Percentiles rank a stretch among this genome's conserved stretches.
Evolutionary conservation across 1,140 invertebrate species (phyloP).

Genomic region (Cyrtorhinus lividipennis): DNA sequence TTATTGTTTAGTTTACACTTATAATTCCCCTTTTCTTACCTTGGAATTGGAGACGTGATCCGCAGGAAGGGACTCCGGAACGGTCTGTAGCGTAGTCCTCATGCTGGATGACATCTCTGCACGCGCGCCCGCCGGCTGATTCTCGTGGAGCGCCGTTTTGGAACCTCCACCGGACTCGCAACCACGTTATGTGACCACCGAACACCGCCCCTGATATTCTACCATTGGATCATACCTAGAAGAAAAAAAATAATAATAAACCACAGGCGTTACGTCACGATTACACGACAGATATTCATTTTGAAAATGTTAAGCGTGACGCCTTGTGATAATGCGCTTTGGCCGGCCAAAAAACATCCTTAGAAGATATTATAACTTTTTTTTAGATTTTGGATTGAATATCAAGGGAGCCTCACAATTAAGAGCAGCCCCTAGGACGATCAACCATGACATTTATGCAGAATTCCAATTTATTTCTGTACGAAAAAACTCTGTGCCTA

Average conservation of each 20-base stretch:
- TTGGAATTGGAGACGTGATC: constrained; percentile 60
- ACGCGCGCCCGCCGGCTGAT: not conserved
- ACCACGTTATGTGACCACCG: constrained; percentile 16
- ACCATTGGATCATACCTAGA: constrained; percentile 22
- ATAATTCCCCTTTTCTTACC: too few relatives aligned
- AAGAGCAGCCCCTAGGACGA: too few relatives aligned
- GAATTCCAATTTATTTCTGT: too few relatives aligned
- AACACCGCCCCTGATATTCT: constrained; percentile 18
- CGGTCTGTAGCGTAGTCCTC: constrained; percentile 88
- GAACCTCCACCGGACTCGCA: constrained; percentile 1
- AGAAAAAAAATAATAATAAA: not conserved
- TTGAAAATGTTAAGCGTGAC: not conserved
- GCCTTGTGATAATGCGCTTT: not conserved
- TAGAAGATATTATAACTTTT: not conserved
- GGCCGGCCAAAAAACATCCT: not conserved
- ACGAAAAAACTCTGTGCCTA: too few relatives aligned
- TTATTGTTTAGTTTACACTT: too few relatives aligned
- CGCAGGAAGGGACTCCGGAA: constrained; percentile 85
- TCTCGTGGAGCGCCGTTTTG: not conserved
- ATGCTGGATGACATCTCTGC: constrained; percentile 65
- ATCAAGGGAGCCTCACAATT: too few relatives aligned
- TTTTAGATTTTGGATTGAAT: not conserved
- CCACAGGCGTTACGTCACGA: not conserved
- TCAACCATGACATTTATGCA: too few relatives aligned
- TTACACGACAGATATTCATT: not conserved